Percentiles rank a stretch among this genome's conserved stretches.
Evolutionary conservation across 2,888 invertebrate species (phyloP).

Genomic region (Linyphia triangularis): DNA sequence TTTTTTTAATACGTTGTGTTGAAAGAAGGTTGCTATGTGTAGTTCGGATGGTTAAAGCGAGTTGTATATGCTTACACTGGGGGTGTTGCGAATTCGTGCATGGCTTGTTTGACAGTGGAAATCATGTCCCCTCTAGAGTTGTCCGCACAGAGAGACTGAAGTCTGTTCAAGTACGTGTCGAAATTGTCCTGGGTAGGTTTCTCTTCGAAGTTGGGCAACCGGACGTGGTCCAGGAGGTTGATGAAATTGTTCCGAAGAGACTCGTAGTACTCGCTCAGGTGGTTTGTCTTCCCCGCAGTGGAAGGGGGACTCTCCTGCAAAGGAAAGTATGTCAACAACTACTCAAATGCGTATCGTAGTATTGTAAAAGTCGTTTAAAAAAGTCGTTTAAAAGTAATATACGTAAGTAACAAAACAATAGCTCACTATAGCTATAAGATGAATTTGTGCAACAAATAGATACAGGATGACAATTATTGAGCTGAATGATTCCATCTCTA

Average conservation of each 20-base stretch:
- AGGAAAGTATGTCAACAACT: background rate
- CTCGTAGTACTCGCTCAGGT: conserved; percentile 95
- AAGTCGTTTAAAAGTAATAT: too few relatives aligned
- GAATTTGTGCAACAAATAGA: too few relatives aligned
- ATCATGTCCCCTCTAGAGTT: conserved; percentile 83
- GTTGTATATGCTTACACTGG: background rate
- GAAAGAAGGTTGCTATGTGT: too few relatives aligned
- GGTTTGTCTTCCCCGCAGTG: conserved; percentile 83
- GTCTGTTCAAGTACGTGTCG: conserved; percentile 93
- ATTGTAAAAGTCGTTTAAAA: too few relatives aligned
- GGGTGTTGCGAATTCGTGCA: conserved; percentile 94
- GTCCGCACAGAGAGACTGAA: conserved; percentile 93
- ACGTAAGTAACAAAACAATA: too few relatives aligned
- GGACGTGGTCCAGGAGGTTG: conserved; percentile 92
- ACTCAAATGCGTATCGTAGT: background rate
- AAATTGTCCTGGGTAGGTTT: conserved; percentile 85
- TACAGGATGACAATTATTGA: too few relatives aligned
- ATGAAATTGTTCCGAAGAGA: conserved; percentile 95
- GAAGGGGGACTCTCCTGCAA: conserved; percentile 75
- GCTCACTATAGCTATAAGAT: too few relatives aligned
- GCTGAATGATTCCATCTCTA: too few relatives aligned
- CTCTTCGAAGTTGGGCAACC: conserved; percentile 86
- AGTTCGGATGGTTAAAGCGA: too few relatives aligned
- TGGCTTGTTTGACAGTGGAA: conserved; percentile 93
- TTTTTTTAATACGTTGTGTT: too few relatives aligned